These are phyloP conservation scores for Catostylus mosaicus DNA, from an alignment of 30 jellyfish, hydroid and myxozoan species.

Conservation along the genomic window DNA sequence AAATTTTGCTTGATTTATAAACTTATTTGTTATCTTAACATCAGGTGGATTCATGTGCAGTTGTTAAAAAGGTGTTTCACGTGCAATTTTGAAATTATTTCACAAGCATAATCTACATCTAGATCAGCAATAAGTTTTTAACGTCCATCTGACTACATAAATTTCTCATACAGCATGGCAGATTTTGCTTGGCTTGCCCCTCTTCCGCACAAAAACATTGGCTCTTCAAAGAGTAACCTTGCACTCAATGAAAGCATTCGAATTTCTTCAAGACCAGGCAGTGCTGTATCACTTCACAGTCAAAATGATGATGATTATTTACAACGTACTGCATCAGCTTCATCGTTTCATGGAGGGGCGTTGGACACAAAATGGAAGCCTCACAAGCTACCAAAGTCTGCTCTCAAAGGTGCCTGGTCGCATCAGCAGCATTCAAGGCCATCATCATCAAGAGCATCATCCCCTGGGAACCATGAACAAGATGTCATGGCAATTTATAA, in stretches of 20 bases:
- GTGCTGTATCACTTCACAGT: constrained; percentile 31
- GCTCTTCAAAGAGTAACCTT: not conserved
- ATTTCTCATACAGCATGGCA: constrained; percentile 32
- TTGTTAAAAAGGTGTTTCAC: no score
- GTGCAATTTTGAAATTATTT: no score
- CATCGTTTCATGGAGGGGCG: not conserved
- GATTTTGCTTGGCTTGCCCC: constrained; percentile 56
- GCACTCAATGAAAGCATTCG: not conserved
- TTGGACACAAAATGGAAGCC: constrained; percentile 28
- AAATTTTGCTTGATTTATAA: no score
- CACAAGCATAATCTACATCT: no score
- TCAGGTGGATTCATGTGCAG: no score
- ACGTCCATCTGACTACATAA: no score
- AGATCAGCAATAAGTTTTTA: no score
- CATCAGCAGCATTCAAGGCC: constrained; percentile 13
- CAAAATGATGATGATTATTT: not conserved
- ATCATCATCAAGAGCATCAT: not conserved
- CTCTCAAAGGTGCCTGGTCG: constrained; percentile 60
- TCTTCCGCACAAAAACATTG: constrained; percentile 25
- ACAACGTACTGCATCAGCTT: not conserved
- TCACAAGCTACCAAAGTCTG: constrained; percentile 21
- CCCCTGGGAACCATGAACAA: constrained; percentile 1
- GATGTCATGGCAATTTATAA: constrained; percentile 40
- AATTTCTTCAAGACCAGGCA: constrained; percentile 17
- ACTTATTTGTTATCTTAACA: no score